These are phyloP conservation scores for Pseudococcus longispinus DNA, from an alignment of 2,888 invertebrate genomes.

Conservation along the genomic window DNA sequence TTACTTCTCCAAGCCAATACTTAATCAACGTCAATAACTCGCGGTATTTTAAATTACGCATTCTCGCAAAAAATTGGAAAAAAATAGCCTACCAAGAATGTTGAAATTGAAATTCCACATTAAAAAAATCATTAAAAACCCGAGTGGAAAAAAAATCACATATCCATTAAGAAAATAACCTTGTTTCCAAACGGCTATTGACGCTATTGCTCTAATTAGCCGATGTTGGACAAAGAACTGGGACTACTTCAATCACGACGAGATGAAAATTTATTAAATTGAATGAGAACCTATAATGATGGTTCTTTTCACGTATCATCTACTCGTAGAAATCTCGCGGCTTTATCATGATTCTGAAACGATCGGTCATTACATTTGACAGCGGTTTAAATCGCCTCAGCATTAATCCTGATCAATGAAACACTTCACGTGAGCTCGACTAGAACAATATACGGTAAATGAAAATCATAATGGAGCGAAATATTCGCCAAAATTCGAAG, in stretches of 20 bases:
- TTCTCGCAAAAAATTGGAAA: neutral
- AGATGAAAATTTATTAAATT: slow-evolving; percentile 24
- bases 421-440: neutral
- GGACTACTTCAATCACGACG: neutral
- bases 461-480: neutral
- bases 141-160: neutral
- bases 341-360: neutral
- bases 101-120: slow-evolving; percentile 11
- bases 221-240: neutral
- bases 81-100: neutral
- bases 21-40: too few relatives aligned
- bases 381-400: neutral
- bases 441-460: neutral
- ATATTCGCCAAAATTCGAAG: neutral
- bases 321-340: neutral
- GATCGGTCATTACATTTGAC: neutral
- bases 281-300: neutral
- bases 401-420: neutral
- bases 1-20: too few relatives aligned
- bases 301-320: slow-evolving; percentile 14
- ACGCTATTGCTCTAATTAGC: slow-evolving; percentile 15
- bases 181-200: neutral
- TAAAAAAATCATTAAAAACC: slow-evolving; percentile 21
- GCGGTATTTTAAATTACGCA: neutral
- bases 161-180: slow-evolving; percentile 17